phyloP scores from a whole-genome alignment of 1,140 invertebrate genomes.

The Brachionus calyciflorus region DNA sequence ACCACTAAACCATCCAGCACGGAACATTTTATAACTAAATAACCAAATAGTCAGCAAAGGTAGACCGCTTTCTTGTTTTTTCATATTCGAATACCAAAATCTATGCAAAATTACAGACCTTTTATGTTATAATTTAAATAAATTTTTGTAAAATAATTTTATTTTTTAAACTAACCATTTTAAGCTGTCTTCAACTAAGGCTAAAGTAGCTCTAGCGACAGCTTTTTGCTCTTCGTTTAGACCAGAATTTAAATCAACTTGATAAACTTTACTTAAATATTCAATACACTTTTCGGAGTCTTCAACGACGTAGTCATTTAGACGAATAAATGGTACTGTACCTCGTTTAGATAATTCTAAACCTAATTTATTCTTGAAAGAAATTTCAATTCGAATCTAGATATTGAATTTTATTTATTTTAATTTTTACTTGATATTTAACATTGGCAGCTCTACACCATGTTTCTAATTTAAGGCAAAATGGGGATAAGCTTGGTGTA shows the following conservation, averaged over 20 bases:
- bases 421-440: constrained; percentile 25
- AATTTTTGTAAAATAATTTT: not conserved
- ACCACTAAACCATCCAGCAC: constrained; percentile 6
- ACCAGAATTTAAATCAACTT: constrained; percentile 39
- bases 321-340: constrained; percentile 1
- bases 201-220: not conserved
- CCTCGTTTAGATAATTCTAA: constrained; percentile 8
- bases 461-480: constrained; percentile 38
- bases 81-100: constrained; percentile 17
- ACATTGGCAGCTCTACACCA: constrained; percentile 38
- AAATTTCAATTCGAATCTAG: not conserved
- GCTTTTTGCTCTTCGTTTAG: constrained; percentile 20
- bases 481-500: constrained; percentile 12
- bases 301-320: constrained; percentile 27
- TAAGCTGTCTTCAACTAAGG: constrained; percentile 9
- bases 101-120: not conserved
- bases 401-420: not conserved
- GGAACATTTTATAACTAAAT: not conserved
- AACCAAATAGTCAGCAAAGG: constrained; percentile 13
- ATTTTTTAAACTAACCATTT: constrained; percentile 9
- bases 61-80: not conserved
- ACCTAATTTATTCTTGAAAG: constrained; percentile 30
- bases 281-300: constrained; percentile 44
- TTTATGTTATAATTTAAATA: not conserved
- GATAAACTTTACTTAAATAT: constrained; percentile 45